Base-by-base conservation (phyloP, 92 coral and sea anemone genomes). In the Virgularia gustaviana region DNA sequence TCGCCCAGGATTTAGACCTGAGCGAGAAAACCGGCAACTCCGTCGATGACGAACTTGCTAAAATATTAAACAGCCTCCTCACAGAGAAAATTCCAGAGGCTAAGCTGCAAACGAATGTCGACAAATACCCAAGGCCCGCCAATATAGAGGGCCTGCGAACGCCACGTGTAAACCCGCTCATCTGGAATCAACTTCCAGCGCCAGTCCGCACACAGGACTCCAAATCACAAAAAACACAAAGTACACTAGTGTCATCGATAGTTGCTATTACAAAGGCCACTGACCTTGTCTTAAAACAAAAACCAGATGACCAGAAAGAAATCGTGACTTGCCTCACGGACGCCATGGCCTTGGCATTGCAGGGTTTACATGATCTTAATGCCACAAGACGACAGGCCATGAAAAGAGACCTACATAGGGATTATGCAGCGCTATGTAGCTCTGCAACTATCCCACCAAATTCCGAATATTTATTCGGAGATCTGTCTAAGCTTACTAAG, bases 401-500 rank as follows among this genome's bases (percentile, higher is more conserved):
- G 61, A 70, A 12, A 63, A 70, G 49, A 49, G 51, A 63, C 24
- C 51, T 51, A 1, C 16, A 49, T 58, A 44, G 13, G 39, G 42
- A 76, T 67, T 57, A 63, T 35, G 76, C 65, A 9, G 63, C 77
- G 39, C 45, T 83, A n/a, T 83, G 84, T 13, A 76, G 18, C 39
- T 8, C 57, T 1, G 42, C 80, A 0, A 75, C 73, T 39, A 52
- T 72, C 42, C 57, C 73, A 12, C 22, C 72, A 11, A 61, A 60
- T 28, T 79, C 84, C 6, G 84, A 73, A 30, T 65, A 51, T 62
- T 67, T 83, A n/a, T 83, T 83, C 78, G 71, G 71, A 15, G 80
- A 83, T 29, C 35, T 78, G 24, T 78, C 83, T 36, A 78, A 83
- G 47, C 59, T 83, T 23, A 83, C 83, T 3, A 83, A 83, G 43